Evolutionary conservation across 2,888 invertebrate genomes (phyloP), one percentile per base, ranked within the genome.

Genomic region (Apeira syringaria): DNA sequence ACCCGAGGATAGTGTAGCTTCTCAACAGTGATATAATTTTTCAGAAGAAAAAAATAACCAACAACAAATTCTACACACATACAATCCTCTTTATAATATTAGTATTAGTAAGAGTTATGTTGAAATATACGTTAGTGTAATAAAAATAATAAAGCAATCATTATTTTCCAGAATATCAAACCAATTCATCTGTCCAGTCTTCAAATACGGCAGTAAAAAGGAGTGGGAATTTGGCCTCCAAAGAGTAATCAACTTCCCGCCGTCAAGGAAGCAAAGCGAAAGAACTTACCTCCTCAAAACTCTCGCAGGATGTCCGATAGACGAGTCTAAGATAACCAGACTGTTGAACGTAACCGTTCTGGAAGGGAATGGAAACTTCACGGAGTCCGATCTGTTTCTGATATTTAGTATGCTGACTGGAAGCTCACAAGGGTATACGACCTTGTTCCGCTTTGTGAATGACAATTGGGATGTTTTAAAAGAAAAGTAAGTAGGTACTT

Each of bases 201-300:
- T 96, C 75, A 94, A 94, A 77, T 96, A 95, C 94, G 96, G 96
- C 0, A 92, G 94, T 0, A 90, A 91, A 56, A 93, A 94, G 28
- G 96, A 96, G 73, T 96, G 96, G 96, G 93, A 95, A 52, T 96
- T 96, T 58, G 96, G 95, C 20, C 86, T 96, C 0, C 92, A 95
- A 52, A 90, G 95, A 5, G 93, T 96, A 0, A 93, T 94, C 33
- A 92, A 94, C 62, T 96, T 96, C 77, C 95, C 96, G 0, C 80
- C 91, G 1, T 91, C 91, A 0, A 89, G 95, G 31, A 93, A 93
- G 56, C 93, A 93, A 61, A 95, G 92, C 53, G 96, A 96, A 71
- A 84, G 96, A 54, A 95, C 95, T 0, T 95, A 94, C 72, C 87
- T 96, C 1, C 74, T 96, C 32, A 96, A 95, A 76, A 94, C 94